Conservation (phyloP, 2,888 invertebrate species). For the Drosophila longiperda region DNA sequence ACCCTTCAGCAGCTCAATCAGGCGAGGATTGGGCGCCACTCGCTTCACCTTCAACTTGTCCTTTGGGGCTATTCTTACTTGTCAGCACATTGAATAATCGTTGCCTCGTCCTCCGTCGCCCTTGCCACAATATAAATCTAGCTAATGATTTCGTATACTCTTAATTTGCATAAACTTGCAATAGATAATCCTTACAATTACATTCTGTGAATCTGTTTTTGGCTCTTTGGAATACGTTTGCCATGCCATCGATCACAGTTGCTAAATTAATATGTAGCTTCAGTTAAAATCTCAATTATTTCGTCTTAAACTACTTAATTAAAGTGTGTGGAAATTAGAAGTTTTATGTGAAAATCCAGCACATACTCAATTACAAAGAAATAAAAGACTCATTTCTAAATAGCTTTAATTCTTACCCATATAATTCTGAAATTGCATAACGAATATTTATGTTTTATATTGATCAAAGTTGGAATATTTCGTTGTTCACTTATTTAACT, state of each 20-base stretch:
- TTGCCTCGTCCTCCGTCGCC: background rate
- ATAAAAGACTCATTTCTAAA: background rate
- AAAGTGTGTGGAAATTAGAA: background rate
- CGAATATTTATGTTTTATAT: background rate
- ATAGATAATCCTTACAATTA: slow-evolving; percentile 30
- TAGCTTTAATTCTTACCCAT: background rate
- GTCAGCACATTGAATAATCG: slow-evolving; percentile 49
- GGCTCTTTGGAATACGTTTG: background rate
- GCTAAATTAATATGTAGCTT: background rate
- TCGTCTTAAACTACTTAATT: background rate
- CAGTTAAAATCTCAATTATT: background rate
- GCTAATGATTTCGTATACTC: slow-evolving; percentile 52
- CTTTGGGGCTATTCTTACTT: slow-evolving; percentile 50
- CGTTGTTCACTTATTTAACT: slow-evolving; percentile 2
- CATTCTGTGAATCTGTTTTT: background rate
- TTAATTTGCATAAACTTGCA: slow-evolving; percentile 47
- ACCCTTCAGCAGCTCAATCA: slow-evolving; percentile 32
- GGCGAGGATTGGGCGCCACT: slow-evolving; percentile 20
- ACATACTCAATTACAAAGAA: background rate
- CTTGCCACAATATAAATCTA: slow-evolving; percentile 15
- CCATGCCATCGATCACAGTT: background rate
- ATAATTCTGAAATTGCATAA: slow-evolving; percentile 4
- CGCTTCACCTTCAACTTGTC: slow-evolving; percentile 14
- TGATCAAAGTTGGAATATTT: background rate
- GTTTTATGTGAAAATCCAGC: background rate